These are phyloP conservation scores for Leptinotarsa haldemani DNA, from an alignment of 2,888 invertebrate species.

Conservation along the genomic window DNA sequence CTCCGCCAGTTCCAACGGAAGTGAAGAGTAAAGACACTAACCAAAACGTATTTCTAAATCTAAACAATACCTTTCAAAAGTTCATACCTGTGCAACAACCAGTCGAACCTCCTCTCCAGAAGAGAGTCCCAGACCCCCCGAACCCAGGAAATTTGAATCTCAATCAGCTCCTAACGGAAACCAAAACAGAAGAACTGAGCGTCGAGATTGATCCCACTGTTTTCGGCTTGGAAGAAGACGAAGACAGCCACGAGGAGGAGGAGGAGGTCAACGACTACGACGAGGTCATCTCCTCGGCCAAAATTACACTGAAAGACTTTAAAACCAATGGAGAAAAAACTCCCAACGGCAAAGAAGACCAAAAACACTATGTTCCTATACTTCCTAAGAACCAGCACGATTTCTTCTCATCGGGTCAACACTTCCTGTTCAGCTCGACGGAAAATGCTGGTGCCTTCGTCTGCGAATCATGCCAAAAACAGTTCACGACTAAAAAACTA, in stretches of 20 bases:
- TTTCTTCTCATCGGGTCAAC: conserved; percentile 55
- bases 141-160: conserved; percentile 51
- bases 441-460: conserved; percentile 45
- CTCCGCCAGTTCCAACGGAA: conserved; percentile 1
- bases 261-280: conserved; percentile 58
- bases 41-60: conserved; percentile 61
- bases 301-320: conserved; percentile 50
- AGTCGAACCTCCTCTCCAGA: conserved; percentile 12
- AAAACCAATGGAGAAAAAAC: conserved; percentile 48
- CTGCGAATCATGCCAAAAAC: conserved; percentile 59
- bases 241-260: conserved; percentile 46
- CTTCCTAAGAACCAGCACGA: conserved; percentile 52
- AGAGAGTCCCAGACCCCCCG: conserved; percentile 21
- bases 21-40: conserved; percentile 55
- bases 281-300: conserved; percentile 57
- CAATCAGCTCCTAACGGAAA: conserved; percentile 55
- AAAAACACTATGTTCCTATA: conserved; percentile 51
- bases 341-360: conserved; percentile 49
- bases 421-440: conserved; percentile 56
- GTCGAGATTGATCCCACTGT: conserved; percentile 62
- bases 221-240: conserved; percentile 53
- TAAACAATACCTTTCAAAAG: conserved; percentile 59
- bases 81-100: conserved; percentile 52
- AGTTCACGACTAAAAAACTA: conserved; percentile 55
- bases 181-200: conserved; percentile 62